A percentile compares a stretch with the other conserved stretches of the same genome.
These are phyloP conservation scores for Onychostruthus taczanowskii DNA, from an alignment of 2,113 vertebrate species.

Conservation along the genomic window DNA sequence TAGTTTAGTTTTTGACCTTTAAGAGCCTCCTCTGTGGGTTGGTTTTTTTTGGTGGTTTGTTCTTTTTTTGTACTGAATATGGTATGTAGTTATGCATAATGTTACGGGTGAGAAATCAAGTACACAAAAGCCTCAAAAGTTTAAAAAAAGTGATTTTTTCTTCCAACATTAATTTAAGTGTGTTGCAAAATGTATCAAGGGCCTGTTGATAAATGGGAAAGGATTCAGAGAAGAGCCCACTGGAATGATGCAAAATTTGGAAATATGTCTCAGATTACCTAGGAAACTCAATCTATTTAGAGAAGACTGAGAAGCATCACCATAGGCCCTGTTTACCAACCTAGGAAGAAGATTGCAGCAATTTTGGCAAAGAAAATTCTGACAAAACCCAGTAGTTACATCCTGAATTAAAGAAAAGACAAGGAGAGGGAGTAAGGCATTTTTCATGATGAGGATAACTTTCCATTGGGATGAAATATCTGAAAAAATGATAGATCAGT, in stretches of 20 bases:
- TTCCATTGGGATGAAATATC: background rate
- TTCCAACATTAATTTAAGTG: background rate
- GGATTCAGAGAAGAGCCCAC: background rate
- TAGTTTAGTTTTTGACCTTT: conserved; percentile 44
- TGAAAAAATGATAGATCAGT: background rate
- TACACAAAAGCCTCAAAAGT: background rate
- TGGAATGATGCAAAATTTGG: conserved; percentile 2
- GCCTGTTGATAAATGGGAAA: background rate
- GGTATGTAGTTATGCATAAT: background rate
- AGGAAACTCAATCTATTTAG: background rate
- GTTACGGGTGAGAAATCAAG: conserved; percentile 1
- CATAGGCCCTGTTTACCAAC: background rate
- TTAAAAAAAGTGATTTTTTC: background rate
- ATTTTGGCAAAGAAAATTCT: background rate
- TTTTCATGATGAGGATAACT: background rate
- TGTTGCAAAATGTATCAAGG: background rate
- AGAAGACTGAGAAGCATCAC: background rate
- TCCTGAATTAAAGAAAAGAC: background rate
- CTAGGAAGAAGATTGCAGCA: background rate
- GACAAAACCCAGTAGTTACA: background rate
- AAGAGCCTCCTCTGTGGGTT: background rate
- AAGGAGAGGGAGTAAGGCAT: background rate
- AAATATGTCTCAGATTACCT: background rate
- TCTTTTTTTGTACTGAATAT: background rate
- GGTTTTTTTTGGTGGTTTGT: background rate